A percentile compares a stretch with the other conserved stretches of the same genome.
These are phyloP conservation scores for Pseudoatta argentina DNA, from an alignment of 1,140 invertebrate species.

Conservation along the genomic window DNA sequence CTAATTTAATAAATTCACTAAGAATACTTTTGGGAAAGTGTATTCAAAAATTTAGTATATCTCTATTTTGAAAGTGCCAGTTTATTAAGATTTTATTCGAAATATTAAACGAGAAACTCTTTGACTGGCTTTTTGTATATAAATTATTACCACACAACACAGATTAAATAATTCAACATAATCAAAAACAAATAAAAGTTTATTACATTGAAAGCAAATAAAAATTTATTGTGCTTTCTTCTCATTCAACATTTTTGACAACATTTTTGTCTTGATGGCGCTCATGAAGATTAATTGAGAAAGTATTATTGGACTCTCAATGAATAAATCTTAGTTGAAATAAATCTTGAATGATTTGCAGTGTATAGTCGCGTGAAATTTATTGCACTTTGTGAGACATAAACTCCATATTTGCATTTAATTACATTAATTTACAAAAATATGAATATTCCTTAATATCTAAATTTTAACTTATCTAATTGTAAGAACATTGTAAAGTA, in stretches of 20 bases:
- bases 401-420: neutral
- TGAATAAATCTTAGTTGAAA: neutral
- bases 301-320: neutral
- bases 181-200: neutral
- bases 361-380: neutral
- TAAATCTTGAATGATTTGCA: neutral
- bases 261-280: neutral
- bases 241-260: neutral
- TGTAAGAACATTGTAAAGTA: constrained; percentile 17
- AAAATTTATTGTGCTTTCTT: neutral
- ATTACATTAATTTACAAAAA: neutral
- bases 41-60: neutral
- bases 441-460: neutral
- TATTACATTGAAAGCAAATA: neutral
- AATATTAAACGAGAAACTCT: neutral
- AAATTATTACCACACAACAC: neutral
- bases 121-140: neutral
- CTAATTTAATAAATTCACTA: neutral
- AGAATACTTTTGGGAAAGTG: neutral
- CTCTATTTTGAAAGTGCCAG: neutral
- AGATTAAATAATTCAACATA: neutral
- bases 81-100: neutral
- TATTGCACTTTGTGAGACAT: neutral
- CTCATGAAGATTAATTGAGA: neutral
- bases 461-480: neutral